Evolutionary conservation across 2,113 vertebrate species (phyloP).

Genomic region (Cricetomys ansorgei): DNA sequence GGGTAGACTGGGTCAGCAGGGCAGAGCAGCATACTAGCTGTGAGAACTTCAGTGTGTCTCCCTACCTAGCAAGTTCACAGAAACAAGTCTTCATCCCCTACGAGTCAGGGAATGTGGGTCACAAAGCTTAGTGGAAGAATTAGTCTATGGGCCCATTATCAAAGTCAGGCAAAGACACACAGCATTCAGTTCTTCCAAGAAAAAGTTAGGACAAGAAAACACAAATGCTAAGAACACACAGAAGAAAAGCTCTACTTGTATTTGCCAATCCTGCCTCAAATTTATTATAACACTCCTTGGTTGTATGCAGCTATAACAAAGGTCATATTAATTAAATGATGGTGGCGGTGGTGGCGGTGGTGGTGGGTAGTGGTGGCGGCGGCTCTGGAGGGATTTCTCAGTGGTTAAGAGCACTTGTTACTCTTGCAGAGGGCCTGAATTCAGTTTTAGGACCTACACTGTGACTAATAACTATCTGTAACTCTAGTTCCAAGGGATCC

Average conservation of each 20-base stretch:
- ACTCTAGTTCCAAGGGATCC: neutral
- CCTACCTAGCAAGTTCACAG: neutral
- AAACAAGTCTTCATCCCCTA: neutral
- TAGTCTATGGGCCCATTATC: neutral
- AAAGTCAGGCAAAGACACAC: neutral
- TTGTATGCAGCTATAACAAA: neutral
- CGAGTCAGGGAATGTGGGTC: neutral
- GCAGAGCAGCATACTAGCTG: no score
- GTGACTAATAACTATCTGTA: neutral
- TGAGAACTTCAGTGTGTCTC: neutral
- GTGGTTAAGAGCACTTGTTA: neutral
- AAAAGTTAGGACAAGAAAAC: conserved; percentile 12
- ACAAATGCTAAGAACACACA: neutral
- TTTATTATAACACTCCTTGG: neutral
- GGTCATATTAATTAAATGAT: neutral
- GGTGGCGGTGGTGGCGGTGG: neutral
- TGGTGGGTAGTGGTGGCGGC: neutral
- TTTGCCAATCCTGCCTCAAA: neutral
- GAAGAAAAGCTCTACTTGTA: neutral
- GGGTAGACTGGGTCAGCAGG: neutral
- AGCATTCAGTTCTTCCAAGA: conserved; percentile 4
- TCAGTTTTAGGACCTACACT: neutral
- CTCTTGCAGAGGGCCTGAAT: neutral
- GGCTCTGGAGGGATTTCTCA: neutral
- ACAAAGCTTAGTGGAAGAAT: neutral